Evolutionary conservation across 2,888 invertebrate species (phyloP), one percentile per base, ranked within the genome.

Genomic region (Lasioglossum marginatum): DNA sequence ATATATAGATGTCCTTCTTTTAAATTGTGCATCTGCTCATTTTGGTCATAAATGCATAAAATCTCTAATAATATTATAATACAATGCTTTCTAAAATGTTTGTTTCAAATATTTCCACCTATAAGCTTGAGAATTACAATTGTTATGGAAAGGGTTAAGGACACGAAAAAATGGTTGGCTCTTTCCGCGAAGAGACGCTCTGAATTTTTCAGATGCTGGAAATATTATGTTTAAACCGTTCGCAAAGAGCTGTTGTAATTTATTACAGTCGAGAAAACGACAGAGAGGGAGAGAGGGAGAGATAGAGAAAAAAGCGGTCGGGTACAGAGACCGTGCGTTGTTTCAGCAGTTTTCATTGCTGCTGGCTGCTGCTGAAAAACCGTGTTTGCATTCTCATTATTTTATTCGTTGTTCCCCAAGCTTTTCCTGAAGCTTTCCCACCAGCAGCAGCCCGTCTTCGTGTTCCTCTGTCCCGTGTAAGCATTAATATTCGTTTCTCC

Each of bases 381-480:
- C 70, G 68, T 80, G 80, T 82, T 82, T 80, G 80, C 80, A 82
- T 74, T 82, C 74, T 82, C 74, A 80, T 71, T 80, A 74, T 68
- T 80, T 57, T 48, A 68, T 66, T 66, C 66, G 66, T 70, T 57
- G 27, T 57, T 40, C 31, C 12, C 14, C 19, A 27, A 43, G 60
- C 72, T 31, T 37, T 48, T 52, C 43, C 66, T 52, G 31, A 31
- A 79, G 78, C 72, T 78, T 57, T 10, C 6, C 12, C 31, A 14
- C 3, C 57, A 48, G 48, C 48, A 5, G 16, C 45, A 48, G 6
- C 34, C 45, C 37, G 70, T 76, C 63, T 77, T 71, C 77, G 34
- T n/a, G n/a, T 23, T 66, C 52, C 40, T 19, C 72, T 40, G 52
- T 73, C 66, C 66, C 75, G 75, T 31, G 60, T 40, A 52, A 75